A percentile compares a stretch with the other conserved stretches of the same genome.
Evolutionary conservation across 2,888 invertebrate species (phyloP).

Genomic region (Andrena dorsata): DNA sequence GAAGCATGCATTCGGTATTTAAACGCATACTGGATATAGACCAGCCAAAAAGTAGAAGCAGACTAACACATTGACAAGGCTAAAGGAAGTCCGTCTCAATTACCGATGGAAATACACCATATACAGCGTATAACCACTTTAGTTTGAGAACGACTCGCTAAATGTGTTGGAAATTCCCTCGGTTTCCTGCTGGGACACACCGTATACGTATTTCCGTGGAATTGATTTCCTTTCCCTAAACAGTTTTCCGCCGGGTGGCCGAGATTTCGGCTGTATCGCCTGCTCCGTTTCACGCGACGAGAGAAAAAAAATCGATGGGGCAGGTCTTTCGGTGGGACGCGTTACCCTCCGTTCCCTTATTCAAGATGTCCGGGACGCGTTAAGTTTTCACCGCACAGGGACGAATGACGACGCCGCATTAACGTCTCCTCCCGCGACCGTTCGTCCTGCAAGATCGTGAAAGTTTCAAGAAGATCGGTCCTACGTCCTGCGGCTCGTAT

Average conservation of each 20-base stretch:
- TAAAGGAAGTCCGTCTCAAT: too few species aligned
- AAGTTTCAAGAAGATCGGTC: conserved; percentile 59
- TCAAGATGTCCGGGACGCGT: conserved; percentile 61
- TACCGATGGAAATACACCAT: too few species aligned
- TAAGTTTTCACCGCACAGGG: conserved; percentile 67
- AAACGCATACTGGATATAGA: too few species aligned
- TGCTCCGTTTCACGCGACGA: conserved; percentile 3
- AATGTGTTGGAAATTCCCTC: too few species aligned
- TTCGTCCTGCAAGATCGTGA: conserved; percentile 42
- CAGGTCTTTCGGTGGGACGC: conserved; percentile 29
- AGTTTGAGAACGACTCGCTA: too few species aligned
- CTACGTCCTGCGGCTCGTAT: conserved; percentile 17
- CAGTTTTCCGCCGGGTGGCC: conserved; percentile 24
- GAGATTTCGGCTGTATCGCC: neutral
- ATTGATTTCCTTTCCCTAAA: conserved; percentile 36
- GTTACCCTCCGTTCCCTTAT: conserved; percentile 61
- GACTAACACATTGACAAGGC: too few species aligned
- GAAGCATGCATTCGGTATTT: too few species aligned
- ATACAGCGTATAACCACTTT: too few species aligned
- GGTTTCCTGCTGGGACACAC: neutral
- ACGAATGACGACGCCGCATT: conserved; percentile 69
- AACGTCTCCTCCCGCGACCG: conserved; percentile 51
- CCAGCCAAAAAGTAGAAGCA: too few species aligned
- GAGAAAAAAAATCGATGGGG: conserved; percentile 58
- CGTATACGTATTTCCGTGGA: conserved; percentile 21